These are phyloP conservation scores for Aphyosemion australe DNA, from an alignment of 2,113 vertebrate genomes.

Conservation along the genomic window DNA sequence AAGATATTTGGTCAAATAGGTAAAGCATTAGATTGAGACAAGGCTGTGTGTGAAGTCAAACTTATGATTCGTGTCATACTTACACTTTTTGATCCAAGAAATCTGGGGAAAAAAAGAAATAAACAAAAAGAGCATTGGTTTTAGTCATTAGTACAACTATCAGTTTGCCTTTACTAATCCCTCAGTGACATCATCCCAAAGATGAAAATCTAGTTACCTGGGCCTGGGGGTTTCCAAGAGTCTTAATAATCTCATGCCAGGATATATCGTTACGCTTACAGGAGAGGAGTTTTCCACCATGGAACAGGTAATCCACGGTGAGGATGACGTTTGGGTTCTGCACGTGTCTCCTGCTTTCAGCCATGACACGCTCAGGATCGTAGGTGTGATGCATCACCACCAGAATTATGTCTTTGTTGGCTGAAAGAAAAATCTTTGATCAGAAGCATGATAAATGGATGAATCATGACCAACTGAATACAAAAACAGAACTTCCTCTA, in stretches of 20 bases:
- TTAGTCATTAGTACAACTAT: too few relatives aligned
- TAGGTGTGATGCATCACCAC: constrained; percentile 55
- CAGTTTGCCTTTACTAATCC: too few relatives aligned
- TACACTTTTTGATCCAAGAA: rapidly evolving
- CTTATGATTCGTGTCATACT: neutral
- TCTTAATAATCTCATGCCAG: rapidly evolving
- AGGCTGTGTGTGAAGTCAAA: neutral
- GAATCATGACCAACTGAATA: too few relatives aligned
- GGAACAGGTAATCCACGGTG: constrained; percentile 49
- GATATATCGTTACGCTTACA: neutral
- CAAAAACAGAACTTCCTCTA: too few relatives aligned
- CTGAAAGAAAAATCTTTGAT: neutral
- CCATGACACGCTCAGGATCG: rapidly evolving
- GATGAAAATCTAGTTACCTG: constrained; percentile 9
- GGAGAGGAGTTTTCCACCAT: neutral
- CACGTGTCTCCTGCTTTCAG: constrained; percentile 10
- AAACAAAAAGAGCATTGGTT: neutral
- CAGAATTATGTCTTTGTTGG: neutral
- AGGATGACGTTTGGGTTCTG: neutral
- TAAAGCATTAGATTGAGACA: too few relatives aligned
- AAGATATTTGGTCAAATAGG: too few relatives aligned
- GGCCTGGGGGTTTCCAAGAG: rapidly evolving
- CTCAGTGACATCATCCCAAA: neutral
- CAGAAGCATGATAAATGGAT: too few relatives aligned
- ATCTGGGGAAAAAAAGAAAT: rapidly evolving